A percentile compares a stretch with the other conserved stretches of the same genome.
These are phyloP conservation scores for Prinia subflava DNA, from an alignment of 2,113 vertebrate genomes.

Conservation along the genomic window DNA sequence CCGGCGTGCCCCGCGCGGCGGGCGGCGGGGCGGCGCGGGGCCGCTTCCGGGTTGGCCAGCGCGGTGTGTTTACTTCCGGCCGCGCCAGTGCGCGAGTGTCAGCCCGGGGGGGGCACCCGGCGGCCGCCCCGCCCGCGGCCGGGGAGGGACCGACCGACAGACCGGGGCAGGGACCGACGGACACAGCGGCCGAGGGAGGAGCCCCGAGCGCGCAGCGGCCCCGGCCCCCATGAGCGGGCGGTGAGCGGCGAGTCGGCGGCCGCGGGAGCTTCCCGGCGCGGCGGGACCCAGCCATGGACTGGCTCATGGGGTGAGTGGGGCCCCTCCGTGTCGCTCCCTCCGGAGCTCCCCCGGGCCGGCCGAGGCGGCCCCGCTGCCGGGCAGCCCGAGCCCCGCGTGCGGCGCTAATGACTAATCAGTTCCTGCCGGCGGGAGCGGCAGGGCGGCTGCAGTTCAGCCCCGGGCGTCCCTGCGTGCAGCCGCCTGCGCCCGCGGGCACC, in stretches of 20 bases:
- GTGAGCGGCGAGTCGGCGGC: constrained; percentile 5
- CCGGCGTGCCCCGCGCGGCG: background rate
- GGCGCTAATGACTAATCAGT: background rate
- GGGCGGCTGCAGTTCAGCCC: background rate
- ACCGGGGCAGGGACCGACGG: background rate
- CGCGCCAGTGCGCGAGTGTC: constrained; percentile 63
- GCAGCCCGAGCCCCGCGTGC: background rate
- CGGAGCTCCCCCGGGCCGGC: background rate
- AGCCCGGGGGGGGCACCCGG: constrained; percentile 47
- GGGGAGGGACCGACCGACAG: background rate
- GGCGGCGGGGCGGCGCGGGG: background rate
- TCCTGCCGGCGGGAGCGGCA: background rate
- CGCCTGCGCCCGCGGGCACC: background rate
- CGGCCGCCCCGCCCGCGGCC: constrained; percentile 46
- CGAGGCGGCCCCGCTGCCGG: background rate
- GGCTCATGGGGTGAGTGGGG: constrained; percentile 87
- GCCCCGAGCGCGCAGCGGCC: background rate
- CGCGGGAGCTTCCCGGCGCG: constrained; percentile 16
- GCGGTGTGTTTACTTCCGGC: constrained; percentile 87
- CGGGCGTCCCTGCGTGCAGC: background rate
- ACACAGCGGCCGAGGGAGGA: background rate
- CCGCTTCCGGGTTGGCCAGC: constrained; percentile 22
- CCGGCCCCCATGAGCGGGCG: constrained; percentile 13
- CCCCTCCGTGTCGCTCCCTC: background rate
- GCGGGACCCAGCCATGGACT: constrained; percentile 79